Conservation (phyloP, 2,888 invertebrate species). For the Eilema depressum region DNA sequence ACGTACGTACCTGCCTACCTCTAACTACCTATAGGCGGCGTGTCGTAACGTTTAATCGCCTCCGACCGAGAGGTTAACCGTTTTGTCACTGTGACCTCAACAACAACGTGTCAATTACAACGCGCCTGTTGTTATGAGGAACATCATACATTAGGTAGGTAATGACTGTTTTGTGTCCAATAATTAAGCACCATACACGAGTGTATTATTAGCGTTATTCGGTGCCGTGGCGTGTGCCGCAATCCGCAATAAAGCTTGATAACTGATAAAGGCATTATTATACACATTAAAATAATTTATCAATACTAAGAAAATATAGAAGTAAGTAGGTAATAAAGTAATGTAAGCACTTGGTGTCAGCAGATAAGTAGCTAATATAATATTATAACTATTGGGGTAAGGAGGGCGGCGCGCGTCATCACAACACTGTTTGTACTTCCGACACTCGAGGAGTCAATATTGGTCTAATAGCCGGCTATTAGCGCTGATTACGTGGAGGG, state of each 20-base stretch:
- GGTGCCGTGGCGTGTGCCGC: neutral
- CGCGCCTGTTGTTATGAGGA: neutral
- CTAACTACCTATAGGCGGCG: neutral
- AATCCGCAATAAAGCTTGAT: neutral
- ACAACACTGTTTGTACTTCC: neutral
- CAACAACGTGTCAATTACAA: constrained; percentile 10
- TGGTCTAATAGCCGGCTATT: constrained; percentile 12
- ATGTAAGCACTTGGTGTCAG: too few relatives aligned
- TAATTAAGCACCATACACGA: too few relatives aligned
- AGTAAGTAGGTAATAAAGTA: neutral
- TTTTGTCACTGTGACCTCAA: constrained; percentile 15
- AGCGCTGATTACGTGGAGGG: constrained; percentile 7
- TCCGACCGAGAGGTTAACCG: constrained; percentile 12
- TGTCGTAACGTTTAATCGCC: constrained; percentile 9
- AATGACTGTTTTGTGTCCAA: too few relatives aligned
- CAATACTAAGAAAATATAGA: neutral
- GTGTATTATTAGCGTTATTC: neutral
- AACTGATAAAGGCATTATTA: neutral
- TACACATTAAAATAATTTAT: neutral
- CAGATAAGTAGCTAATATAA: too few relatives aligned
- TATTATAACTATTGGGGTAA: too few relatives aligned
- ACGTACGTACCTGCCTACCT: too few relatives aligned
- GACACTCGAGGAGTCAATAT: constrained; percentile 5
- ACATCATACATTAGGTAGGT: neutral
- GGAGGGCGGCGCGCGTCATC: neutral